Conservation (phyloP, 2,113 vertebrate species). For the Heteronetta atricapilla region DNA sequence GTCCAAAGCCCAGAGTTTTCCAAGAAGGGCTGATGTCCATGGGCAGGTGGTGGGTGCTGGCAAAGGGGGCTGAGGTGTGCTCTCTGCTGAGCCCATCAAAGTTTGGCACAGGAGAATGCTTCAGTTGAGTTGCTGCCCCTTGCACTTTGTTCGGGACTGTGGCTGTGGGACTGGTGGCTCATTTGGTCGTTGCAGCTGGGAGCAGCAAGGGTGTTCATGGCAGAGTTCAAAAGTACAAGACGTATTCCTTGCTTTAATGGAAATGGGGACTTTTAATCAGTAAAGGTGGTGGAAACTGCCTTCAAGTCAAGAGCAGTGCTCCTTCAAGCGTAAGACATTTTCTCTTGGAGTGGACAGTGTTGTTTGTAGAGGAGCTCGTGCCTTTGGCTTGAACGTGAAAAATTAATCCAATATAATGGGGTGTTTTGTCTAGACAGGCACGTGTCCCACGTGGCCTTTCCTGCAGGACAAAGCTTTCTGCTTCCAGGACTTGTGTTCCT, state of each 20-base stretch:
- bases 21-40: neutral
- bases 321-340: neutral
- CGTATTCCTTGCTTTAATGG: neutral
- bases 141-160: rapidly evolving
- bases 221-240: neutral
- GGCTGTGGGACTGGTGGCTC: neutral
- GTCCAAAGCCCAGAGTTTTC: neutral
- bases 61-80: too few species aligned
- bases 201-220: neutral
- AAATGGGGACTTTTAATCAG: neutral
- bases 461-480: neutral
- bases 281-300: neutral
- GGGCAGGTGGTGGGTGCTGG: neutral
- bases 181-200: neutral
- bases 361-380: neutral
- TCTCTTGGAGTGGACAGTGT: neutral
- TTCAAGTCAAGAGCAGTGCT: neutral
- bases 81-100: neutral
- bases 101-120: rapidly evolving
- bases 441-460: rapidly evolving
- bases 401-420: neutral
- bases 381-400: neutral
- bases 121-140: rapidly evolving
- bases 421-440: neutral
- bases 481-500: neutral